phyloP scores from a whole-genome alignment of 2,797 vertebrate species.

The Clarias pachynema region DNA sequence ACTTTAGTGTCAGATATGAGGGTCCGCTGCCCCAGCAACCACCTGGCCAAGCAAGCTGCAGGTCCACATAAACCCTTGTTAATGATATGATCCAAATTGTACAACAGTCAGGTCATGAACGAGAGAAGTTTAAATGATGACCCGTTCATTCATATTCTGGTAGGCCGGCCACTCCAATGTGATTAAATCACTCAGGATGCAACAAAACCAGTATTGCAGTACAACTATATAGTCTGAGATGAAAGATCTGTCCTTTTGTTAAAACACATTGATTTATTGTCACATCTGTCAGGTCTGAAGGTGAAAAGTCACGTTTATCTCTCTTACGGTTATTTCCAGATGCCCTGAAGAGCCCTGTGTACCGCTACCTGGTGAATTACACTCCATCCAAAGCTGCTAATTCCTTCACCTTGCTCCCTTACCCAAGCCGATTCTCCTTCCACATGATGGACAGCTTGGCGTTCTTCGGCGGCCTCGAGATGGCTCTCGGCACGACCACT shows the following conservation, averaged over 20 bases:
- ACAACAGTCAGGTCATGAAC: too few relatives aligned
- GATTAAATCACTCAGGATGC: not conserved
- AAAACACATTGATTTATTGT: not conserved
- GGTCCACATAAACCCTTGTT: conserved; percentile 56
- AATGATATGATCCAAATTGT: not conserved
- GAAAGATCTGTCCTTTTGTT: not conserved
- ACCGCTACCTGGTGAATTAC: conserved; percentile 78
- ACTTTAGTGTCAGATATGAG: conserved; percentile 80
- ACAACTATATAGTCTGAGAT: not conserved
- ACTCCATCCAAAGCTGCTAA: conserved; percentile 65
- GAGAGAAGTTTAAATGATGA: not conserved
- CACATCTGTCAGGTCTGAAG: not conserved
- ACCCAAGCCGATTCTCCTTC: conserved; percentile 73
- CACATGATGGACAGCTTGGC: conserved; percentile 69
- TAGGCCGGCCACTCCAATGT: too few relatives aligned
- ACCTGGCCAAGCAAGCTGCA: conserved; percentile 73
- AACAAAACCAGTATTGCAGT: not conserved
- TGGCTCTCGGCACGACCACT: conserved; percentile 55
- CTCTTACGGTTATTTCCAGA: conserved; percentile 58
- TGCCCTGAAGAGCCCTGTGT: conserved; percentile 74
- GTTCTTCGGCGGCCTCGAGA: conserved; percentile 70
- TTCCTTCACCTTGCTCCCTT: conserved; percentile 42
- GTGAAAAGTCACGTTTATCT: not conserved
- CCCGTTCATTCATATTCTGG: not conserved
- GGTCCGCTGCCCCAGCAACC: conserved; percentile 73